Evolutionary conservation across 2,888 invertebrate genomes (phyloP).

Genomic region (Cheilosia urbana): DNA sequence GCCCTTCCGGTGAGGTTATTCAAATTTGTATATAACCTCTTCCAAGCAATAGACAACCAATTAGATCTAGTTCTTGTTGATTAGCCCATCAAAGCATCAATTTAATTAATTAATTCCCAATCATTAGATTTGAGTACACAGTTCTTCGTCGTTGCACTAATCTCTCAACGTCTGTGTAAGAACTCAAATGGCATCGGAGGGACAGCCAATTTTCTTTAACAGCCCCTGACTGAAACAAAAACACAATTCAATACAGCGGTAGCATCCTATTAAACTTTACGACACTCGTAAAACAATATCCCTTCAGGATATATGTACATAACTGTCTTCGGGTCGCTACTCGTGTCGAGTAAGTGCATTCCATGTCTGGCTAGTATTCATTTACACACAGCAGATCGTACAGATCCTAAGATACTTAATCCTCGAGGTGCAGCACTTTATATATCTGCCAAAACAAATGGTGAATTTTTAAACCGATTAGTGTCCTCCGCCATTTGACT

Average conservation of each 20-base stretch:
- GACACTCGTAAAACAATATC: constrained; percentile 71
- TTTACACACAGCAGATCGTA: constrained; percentile 11
- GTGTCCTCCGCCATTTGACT: constrained; percentile 56
- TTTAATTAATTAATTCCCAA: constrained; percentile 59
- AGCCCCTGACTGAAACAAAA: constrained; percentile 34
- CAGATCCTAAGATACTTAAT: constrained; percentile 25
- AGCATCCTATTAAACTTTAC: constrained; percentile 61
- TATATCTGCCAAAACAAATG: constrained; percentile 1
- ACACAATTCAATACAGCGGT: constrained; percentile 5
- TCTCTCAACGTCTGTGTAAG: constrained; percentile 5
- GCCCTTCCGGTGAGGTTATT: not conserved
- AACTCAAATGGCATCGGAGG: constrained; percentile 5
- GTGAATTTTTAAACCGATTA: constrained; percentile 67
- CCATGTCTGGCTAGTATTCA: constrained; percentile 27
- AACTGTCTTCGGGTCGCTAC: constrained; percentile 30
- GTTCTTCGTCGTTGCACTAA: not conserved
- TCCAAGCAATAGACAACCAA: too few relatives aligned
- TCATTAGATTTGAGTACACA: constrained; percentile 48
- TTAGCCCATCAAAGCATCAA: constrained; percentile 47
- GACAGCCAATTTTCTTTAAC: constrained; percentile 66
- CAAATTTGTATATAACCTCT: not conserved
- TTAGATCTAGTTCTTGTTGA: constrained; percentile 31
- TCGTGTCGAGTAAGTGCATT: constrained; percentile 55
- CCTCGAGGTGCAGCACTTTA: constrained; percentile 2
- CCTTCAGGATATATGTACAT: constrained; percentile 45